Conservation (phyloP, 2,113 vertebrate species). For the Mionectes macconnelli region DNA sequence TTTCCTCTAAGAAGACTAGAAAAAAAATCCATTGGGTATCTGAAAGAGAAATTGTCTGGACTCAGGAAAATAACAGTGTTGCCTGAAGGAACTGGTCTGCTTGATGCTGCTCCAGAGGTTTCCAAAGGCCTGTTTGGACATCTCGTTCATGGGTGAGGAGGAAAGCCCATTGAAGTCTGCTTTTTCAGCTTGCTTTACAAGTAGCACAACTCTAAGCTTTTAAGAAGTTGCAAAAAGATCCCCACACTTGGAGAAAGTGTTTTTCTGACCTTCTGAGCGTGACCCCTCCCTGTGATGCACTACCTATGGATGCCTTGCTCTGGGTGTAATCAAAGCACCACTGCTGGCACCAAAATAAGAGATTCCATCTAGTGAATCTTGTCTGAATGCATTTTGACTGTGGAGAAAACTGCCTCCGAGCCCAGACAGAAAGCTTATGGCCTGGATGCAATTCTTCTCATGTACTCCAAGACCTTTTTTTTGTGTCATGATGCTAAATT, state of each 20-base stretch:
- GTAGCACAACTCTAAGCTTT: background rate
- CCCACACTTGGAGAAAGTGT: background rate
- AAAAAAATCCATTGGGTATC: background rate
- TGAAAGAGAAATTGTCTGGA: background rate
- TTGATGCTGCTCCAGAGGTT: background rate
- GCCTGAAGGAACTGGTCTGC: background rate
- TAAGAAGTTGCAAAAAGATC: background rate
- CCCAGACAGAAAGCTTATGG: background rate
- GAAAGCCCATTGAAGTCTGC: background rate
- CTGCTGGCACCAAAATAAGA: background rate
- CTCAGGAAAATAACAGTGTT: background rate
- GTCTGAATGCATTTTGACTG: background rate
- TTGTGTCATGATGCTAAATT: background rate
- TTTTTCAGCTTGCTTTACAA: background rate
- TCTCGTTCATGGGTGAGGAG: background rate
- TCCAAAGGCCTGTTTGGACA: background rate
- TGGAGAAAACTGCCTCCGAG: background rate
- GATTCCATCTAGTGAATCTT: background rate
- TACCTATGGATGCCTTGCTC: background rate
- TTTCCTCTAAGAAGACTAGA: background rate
- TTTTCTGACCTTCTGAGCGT: background rate
- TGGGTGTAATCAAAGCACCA: background rate
- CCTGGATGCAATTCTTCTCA: background rate
- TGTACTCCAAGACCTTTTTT: background rate
- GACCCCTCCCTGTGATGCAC: accelerated